Evolutionary conservation across 1,140 invertebrate species (phyloP).

Genomic region (Drosophila asahinai): DNA sequence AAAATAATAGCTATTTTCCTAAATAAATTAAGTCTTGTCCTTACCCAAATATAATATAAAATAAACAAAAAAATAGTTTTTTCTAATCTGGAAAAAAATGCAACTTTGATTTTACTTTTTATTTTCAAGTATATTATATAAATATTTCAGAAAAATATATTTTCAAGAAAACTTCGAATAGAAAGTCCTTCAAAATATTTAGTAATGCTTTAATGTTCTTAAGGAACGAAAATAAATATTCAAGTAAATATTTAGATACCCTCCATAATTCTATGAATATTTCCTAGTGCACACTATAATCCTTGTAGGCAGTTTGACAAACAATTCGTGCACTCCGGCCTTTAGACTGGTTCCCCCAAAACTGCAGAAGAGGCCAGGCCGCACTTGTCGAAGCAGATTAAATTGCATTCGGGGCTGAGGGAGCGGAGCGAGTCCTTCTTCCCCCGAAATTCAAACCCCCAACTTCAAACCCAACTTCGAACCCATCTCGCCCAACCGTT

Average conservation of each 20-base stretch:
- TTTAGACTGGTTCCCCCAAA: background rate
- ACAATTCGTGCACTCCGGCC: background rate
- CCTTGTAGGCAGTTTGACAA: background rate
- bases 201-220: background rate
- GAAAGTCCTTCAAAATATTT: background rate
- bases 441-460: background rate
- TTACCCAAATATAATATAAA: too few species aligned
- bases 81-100: too few species aligned
- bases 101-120: too few species aligned
- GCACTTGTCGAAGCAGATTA: slow-evolving; percentile 3
- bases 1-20: too few species aligned
- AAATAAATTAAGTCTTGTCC: too few species aligned
- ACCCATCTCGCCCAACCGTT: slow-evolving; percentile 12
- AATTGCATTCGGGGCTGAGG: background rate
- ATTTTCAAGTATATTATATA: too few species aligned
- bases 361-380: slow-evolving; percentile 14
- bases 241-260: background rate
- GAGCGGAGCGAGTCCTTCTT: background rate
- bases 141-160: too few species aligned
- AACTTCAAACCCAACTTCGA: background rate
- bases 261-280: background rate
- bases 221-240: background rate
- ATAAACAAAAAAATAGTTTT: too few species aligned
- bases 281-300: background rate
- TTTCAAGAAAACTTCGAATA: background rate